Evolutionary conservation across 2,888 invertebrate species (phyloP), one percentile per base, ranked within the genome.

Genomic region (Rhagonycha fulva): DNA sequence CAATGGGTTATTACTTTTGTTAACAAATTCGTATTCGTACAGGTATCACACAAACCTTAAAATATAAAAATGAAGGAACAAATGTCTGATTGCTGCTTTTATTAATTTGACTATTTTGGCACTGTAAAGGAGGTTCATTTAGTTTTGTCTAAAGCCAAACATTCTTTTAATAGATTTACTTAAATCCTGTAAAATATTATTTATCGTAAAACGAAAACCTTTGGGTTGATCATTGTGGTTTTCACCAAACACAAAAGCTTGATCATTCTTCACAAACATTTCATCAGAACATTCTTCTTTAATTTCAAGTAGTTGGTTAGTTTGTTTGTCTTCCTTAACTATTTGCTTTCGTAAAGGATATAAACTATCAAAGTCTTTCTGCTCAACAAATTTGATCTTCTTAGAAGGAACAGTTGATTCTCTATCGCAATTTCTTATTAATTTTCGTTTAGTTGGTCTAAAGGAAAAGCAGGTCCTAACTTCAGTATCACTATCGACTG

Each of bases 181-280:
- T 10, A 82, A 67, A 62, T 71, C 74, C 24, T 71, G 77, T 24
- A 82, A 81, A 19, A 82, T 72, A 66, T 79, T 82, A 11, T 60
- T 60, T 47, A 82, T 71, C 12, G 68, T 77, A 68, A 83, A 82
- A 28, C 75, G 72, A 73, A 82, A 82, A 10, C 80, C 77, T n/a
- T 77, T 79, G 19, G 68, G 62, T 60, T 78, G 79, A 47, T 47
- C 47, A 7, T 26, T 26, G 30, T 70, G 68, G 14, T 75, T 70
- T 14, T 71, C 68, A 9, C 83, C 83, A 75, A 83, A 83, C 60
- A 82, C 80, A 75, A 81, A 83, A 4, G 82, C 78, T 47, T 76
- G 75, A 61, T 47, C 68, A 19, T 74, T 70, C 19, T 32, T 60
- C 0, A 12, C n/a, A 30, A 14, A 4, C 9, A 9, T 4, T 63